Evolutionary conservation across 2,888 invertebrate genomes (phyloP).

Genomic region (Thecophora atra): DNA sequence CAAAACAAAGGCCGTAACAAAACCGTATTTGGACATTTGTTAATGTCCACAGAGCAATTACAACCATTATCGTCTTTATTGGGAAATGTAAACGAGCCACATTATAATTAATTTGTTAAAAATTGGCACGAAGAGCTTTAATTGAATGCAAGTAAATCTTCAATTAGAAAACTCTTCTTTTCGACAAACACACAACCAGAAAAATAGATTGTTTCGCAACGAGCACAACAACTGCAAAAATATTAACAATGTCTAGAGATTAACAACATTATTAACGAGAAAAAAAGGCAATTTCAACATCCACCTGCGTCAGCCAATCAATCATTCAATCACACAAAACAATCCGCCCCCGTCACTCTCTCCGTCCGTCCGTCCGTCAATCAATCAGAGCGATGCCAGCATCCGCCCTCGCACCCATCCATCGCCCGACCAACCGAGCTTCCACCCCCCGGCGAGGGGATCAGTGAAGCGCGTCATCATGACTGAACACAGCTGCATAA

Average conservation of each 20-base stretch:
- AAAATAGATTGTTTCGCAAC: too few relatives aligned
- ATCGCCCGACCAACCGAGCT: not conserved
- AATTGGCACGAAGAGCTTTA: conserved; percentile 1
- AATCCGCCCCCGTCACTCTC: not conserved
- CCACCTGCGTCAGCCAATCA: conserved; percentile 17
- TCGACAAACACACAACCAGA: too few relatives aligned
- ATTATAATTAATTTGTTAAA: conserved; percentile 16
- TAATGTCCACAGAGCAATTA: not conserved
- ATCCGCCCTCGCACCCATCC: not conserved
- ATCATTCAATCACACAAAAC: not conserved
- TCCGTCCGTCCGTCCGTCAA: not conserved
- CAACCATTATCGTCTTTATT: not conserved
- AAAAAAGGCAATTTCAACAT: conserved; percentile 8
- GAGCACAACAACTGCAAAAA: too few relatives aligned
- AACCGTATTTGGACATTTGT: not conserved
- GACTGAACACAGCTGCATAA: conserved; percentile 7
- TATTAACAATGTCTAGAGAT: too few relatives aligned
- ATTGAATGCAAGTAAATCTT: not conserved
- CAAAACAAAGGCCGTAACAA: conserved; percentile 9
- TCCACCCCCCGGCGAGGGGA: not conserved
- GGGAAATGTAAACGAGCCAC: not conserved
- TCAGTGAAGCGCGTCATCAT: not conserved
- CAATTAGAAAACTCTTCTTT: too few relatives aligned
- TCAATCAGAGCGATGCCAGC: not conserved
- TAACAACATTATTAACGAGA: not conserved